Evolutionary conservation across 2,113 vertebrate species (phyloP), one percentile per base, ranked within the genome.

Genomic region (Ptyas mucosa): DNA sequence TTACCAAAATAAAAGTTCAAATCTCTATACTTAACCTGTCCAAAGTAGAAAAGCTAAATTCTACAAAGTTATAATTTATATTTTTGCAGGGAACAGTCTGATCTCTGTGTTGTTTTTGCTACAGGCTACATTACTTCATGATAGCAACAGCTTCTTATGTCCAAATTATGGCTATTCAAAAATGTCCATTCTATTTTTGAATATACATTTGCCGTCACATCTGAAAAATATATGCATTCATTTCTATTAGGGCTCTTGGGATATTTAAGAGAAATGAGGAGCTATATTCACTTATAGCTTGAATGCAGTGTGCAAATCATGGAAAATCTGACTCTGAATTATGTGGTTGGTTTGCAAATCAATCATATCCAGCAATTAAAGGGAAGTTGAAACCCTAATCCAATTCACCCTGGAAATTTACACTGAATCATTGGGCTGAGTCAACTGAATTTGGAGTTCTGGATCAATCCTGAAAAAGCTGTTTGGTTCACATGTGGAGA

Each of bases 61-160:
- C 51, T 81, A 95, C 90, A 95, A 96, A 88, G 93, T 92, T 92
- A 93, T n/a, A 87, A 89, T 93, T 93, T 97, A 89, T 95, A 94
- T 93, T 51, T 87, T 55, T 55, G 49, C 64, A 94, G 86, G 58
- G 95, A 95, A 95, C 89, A 95, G 95, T 90, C 90, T 91, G 89
- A 61, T 89, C 58, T 93, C 94, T 95, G 85, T 88, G 93, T 69
- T 26, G 91, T 90, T 23, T 94, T 94, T 96, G 87, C 94, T 94
- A 69, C 92, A 87, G 95, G 88, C 57, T 94, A 96, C 94, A 93
- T 95, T 54, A 49, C 39, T 34, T 55, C 69, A 64, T 89, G 85
- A 95, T 86, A 88, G 91, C 18, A 92, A 55, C 75, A 93, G 57
- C 92, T 90, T 91, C 91, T 58, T 85, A 24, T 52, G 53, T 39